Evolutionary conservation across 2,113 vertebrate species (phyloP).

Genomic region (Lonchura striata): DNA sequence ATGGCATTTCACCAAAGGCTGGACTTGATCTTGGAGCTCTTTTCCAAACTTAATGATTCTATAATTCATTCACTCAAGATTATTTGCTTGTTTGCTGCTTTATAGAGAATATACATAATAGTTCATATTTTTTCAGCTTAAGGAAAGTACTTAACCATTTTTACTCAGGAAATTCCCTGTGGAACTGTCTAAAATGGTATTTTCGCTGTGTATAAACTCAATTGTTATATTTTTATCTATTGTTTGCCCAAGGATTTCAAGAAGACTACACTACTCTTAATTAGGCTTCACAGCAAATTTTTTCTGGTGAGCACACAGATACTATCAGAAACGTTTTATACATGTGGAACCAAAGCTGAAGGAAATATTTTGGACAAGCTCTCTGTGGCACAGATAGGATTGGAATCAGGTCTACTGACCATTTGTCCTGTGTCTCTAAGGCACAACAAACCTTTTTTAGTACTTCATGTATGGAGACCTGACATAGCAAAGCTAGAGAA

Average conservation of each 20-base stretch:
- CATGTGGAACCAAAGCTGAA: accelerated
- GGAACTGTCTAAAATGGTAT: background rate
- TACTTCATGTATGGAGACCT: background rate
- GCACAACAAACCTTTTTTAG: background rate
- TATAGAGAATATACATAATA: background rate
- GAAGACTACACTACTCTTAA: background rate
- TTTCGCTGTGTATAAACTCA: background rate
- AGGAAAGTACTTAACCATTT: background rate
- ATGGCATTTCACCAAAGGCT: background rate
- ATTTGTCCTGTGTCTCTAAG: background rate
- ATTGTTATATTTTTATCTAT: background rate
- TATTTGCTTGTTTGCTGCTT: background rate
- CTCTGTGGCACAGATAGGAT: background rate
- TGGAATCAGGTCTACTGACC: background rate
- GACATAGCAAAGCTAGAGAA: background rate
- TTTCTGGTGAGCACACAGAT: background rate
- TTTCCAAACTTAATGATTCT: background rate
- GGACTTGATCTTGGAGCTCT: background rate
- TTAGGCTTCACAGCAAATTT: background rate
- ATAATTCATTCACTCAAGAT: background rate
- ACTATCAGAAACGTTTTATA: background rate
- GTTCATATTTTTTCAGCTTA: background rate
- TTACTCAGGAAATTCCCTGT: background rate
- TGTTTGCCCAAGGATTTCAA: background rate
- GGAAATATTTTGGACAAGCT: background rate